Conservation (phyloP, 2,888 invertebrate genomes). For the Tineola bisselliella region DNA sequence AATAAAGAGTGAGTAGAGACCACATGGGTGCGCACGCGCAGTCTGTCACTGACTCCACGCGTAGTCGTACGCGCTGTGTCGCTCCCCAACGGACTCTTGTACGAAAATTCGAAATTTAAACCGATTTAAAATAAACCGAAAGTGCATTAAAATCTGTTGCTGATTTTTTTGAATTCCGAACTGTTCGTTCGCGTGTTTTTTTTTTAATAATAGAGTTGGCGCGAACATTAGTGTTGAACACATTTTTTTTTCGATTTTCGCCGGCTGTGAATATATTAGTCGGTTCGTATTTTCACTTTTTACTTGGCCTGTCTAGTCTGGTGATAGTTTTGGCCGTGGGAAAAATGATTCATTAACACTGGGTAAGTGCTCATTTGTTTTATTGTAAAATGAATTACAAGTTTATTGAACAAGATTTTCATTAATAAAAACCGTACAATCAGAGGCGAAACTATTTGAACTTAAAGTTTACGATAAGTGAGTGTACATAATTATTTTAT, state of each 20-base stretch:
- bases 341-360: not conserved
- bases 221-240: not conserved
- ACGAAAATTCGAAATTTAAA: not conserved
- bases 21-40: not conserved
- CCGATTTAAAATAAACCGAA: not conserved
- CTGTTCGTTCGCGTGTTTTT: not conserved
- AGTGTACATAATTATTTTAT: not conserved
- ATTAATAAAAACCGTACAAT: not conserved
- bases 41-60: not conserved
- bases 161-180: not conserved
- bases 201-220: not conserved
- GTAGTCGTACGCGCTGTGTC: not conserved
- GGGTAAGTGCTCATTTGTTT: not conserved
- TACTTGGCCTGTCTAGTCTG: not conserved
- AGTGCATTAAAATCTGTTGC: not conserved
- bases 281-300: not conserved
- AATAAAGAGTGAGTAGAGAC: not conserved
- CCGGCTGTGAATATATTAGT: not conserved
- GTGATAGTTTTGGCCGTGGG: not conserved
- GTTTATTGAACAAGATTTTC: not conserved
- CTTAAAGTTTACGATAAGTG: not conserved
- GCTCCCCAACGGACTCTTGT: not conserved
- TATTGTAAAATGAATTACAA: not conserved
- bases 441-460: not conserved
- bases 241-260: not conserved